Conservation (phyloP, 2,888 invertebrate genomes). For the Polydrusus pterygomalis region DNA sequence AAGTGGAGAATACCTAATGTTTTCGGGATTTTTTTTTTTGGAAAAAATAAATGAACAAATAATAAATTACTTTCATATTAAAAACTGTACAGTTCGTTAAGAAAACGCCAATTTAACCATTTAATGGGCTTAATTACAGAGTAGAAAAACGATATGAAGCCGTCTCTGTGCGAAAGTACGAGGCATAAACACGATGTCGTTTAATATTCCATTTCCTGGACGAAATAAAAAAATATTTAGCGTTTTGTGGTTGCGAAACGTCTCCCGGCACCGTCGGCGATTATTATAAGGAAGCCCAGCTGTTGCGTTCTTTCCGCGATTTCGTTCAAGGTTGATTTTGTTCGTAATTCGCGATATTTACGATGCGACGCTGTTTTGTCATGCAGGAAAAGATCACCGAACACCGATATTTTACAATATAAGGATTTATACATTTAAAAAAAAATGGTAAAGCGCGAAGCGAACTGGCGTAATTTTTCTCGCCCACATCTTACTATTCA, state of each 20-base stretch:
- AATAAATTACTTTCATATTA: too few relatives aligned
- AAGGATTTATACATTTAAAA: too few relatives aligned
- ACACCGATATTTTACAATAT: background rate
- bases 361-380: conserved; percentile 9
- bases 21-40: too few relatives aligned
- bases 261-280: conserved; percentile 22
- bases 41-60: too few relatives aligned
- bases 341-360: conserved; percentile 41
- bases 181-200: conserved; percentile 7
- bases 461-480: too few relatives aligned
- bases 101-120: too few relatives aligned
- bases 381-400: conserved; percentile 25
- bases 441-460: too few relatives aligned
- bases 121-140: too few relatives aligned
- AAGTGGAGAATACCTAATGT: too few relatives aligned
- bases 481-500: too few relatives aligned
- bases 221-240: conserved; percentile 21
- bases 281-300: conserved; percentile 47
- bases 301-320: conserved; percentile 38
- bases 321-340: conserved; percentile 46
- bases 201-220: conserved; percentile 30
- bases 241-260: conserved; percentile 26
- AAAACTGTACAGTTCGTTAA: too few relatives aligned
- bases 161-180: conserved; percentile 2
- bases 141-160: background rate